A percentile compares a stretch with the other conserved stretches of the same genome.
These are phyloP conservation scores for Halcyon badia DNA, from an alignment of 2,797 vertebrate species.

Conservation along the genomic window DNA sequence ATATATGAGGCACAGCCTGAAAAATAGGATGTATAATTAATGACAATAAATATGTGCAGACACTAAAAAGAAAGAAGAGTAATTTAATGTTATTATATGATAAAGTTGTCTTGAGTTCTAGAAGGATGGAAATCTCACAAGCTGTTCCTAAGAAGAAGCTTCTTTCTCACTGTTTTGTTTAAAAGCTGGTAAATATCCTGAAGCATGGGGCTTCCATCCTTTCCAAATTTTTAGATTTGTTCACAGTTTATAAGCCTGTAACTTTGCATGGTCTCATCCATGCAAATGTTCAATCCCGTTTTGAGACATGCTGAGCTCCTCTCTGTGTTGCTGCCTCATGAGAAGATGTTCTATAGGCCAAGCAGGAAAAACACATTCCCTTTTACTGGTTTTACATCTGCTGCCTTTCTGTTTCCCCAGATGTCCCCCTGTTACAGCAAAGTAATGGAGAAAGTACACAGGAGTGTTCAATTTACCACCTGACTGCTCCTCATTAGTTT, in stretches of 20 bases:
- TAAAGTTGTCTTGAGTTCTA: neutral
- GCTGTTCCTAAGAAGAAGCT: neutral
- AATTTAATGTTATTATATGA: neutral
- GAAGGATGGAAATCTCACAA: neutral
- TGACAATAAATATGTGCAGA: neutral
- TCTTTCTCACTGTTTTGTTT: neutral
- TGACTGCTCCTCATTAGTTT: constrained; percentile 9
- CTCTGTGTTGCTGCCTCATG: neutral
- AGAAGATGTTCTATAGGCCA: neutral
- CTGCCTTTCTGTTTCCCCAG: constrained; percentile 8
- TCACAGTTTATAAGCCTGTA: neutral
- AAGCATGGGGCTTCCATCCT: neutral
- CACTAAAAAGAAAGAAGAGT: neutral
- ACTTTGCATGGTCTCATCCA: neutral
- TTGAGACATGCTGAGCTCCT: neutral
- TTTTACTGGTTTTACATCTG: constrained; percentile 12
- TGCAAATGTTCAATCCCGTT: neutral
- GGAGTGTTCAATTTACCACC: neutral
- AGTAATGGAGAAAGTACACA: neutral
- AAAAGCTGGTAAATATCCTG: neutral
- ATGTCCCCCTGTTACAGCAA: neutral
- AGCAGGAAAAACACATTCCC: neutral
- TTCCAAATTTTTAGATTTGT: neutral
- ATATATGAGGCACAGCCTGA: fast-evolving
- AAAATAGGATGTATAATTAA: neutral